Percentiles rank a stretch among this genome's conserved stretches.
phyloP scores from a whole-genome alignment of 2,888 invertebrate species.

The Mimas tiliae region DNA sequence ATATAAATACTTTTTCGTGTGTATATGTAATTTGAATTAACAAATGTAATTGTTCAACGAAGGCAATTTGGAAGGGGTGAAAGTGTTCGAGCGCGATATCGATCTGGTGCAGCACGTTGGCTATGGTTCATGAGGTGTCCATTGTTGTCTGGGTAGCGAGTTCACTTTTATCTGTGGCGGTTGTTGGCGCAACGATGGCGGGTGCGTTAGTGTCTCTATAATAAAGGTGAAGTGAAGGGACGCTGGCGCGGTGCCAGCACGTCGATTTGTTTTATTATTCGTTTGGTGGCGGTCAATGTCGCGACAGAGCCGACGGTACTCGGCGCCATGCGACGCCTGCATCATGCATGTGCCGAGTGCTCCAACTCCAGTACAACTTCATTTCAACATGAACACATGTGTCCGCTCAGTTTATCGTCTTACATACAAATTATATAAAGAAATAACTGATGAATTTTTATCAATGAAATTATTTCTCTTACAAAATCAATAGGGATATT shows the following conservation, averaged over 20 bases:
- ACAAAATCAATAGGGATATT: too few species aligned
- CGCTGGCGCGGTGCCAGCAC: conserved; percentile 76
- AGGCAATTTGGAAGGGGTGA: conserved; percentile 20
- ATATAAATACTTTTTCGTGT: conserved; percentile 14
- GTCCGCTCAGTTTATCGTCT: background rate
- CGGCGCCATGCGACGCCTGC: conserved; percentile 69
- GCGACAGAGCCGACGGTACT: conserved; percentile 61
- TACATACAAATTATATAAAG: conserved; percentile 18
- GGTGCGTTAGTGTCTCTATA: conserved; percentile 47
- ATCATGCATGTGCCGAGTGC: conserved; percentile 67
- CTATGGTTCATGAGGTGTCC: conserved; percentile 34
- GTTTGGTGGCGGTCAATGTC: conserved; percentile 82
- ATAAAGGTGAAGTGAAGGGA: conserved; percentile 75
- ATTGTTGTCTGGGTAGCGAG: conserved; percentile 42
- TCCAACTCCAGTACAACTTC: background rate
- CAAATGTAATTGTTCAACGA: conserved; percentile 8
- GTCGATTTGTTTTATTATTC: conserved; percentile 82
- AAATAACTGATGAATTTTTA: background rate
- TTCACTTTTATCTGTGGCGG: conserved; percentile 42
- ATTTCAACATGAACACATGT: conserved; percentile 7
- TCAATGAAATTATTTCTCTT: background rate
- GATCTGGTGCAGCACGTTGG: conserved; percentile 20
- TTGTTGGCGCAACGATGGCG: conserved; percentile 46
- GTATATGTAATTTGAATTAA: conserved; percentile 17
- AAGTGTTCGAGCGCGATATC: conserved; percentile 21